These are phyloP conservation scores for Lontra canadensis DNA, from an alignment of 2,113 vertebrate genomes.

Conservation along the genomic window DNA sequence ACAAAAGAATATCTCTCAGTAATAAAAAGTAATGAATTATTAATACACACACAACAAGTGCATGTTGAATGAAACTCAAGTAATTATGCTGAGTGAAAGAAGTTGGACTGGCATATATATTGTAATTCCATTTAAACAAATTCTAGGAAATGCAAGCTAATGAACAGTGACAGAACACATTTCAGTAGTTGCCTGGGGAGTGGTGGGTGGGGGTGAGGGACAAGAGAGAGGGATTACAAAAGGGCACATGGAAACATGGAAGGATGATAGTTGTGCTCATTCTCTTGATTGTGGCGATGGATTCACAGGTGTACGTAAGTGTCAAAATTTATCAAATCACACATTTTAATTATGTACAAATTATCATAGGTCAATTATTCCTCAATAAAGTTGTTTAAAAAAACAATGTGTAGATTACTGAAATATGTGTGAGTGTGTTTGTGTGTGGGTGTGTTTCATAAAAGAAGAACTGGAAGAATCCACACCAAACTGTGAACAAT, in stretches of 20 bases:
- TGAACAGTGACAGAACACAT: background rate
- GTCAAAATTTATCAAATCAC: background rate
- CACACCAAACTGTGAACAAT: background rate
- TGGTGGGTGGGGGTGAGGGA: background rate
- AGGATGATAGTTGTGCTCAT: background rate
- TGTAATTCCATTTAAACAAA: background rate
- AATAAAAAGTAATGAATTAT: background rate
- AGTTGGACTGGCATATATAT: background rate
- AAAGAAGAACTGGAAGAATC: background rate
- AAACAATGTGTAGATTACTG: background rate
- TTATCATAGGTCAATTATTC: background rate
- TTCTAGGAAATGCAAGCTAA: background rate
- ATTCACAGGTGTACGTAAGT: background rate
- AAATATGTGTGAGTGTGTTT: background rate
- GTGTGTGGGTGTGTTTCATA: background rate
- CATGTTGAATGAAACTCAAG: background rate
- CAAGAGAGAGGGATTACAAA: background rate
- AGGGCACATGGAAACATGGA: background rate
- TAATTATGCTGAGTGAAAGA: background rate
- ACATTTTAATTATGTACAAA: background rate
- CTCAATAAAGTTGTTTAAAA: background rate
- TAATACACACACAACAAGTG: background rate
- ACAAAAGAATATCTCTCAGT: background rate
- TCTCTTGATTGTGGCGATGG: background rate
- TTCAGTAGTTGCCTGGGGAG: background rate